A percentile compares a stretch with the other conserved stretches of the same genome.
phyloP scores from a whole-genome alignment of 2,888 invertebrate species.

The Heteropelma amictum region DNA sequence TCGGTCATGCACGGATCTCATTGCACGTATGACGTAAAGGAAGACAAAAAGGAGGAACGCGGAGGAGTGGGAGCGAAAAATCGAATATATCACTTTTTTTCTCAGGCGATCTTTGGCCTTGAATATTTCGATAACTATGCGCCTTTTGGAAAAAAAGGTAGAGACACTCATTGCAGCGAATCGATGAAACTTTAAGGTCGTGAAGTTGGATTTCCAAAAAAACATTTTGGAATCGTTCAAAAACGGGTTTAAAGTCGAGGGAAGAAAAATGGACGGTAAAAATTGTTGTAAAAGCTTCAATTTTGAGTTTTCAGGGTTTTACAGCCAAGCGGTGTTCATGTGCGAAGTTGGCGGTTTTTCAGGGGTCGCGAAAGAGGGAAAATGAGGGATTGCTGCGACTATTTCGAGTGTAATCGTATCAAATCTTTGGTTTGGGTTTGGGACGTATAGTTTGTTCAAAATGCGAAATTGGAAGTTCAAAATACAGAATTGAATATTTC shows the following conservation, averaged over 20 bases:
- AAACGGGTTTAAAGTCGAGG: neutral
- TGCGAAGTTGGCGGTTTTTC: neutral
- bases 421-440: too few relatives aligned
- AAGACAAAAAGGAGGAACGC: neutral
- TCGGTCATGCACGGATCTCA: conserved; percentile 49
- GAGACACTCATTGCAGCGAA: neutral
- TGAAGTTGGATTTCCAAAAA: neutral
- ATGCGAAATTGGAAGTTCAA: neutral
- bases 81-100: too few relatives aligned
- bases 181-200: neutral
- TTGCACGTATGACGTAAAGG: conserved; percentile 28
- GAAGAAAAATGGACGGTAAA: neutral
- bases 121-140: conserved; percentile 15
- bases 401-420: too few relatives aligned
- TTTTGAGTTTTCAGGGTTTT: conserved; percentile 7
- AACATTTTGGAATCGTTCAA: neutral
- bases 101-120: neutral
- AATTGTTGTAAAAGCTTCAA: neutral
- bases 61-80: neutral
- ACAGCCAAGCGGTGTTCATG: neutral
- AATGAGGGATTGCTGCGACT: neutral
- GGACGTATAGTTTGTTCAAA: too few relatives aligned
- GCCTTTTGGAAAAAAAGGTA: neutral
- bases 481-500: neutral
- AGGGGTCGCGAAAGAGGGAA: neutral